A percentile compares a stretch with the other conserved stretches of the same genome.
phyloP scores from a whole-genome alignment of 2,888 invertebrate genomes.

The Auanema freiburgensis region DNA sequence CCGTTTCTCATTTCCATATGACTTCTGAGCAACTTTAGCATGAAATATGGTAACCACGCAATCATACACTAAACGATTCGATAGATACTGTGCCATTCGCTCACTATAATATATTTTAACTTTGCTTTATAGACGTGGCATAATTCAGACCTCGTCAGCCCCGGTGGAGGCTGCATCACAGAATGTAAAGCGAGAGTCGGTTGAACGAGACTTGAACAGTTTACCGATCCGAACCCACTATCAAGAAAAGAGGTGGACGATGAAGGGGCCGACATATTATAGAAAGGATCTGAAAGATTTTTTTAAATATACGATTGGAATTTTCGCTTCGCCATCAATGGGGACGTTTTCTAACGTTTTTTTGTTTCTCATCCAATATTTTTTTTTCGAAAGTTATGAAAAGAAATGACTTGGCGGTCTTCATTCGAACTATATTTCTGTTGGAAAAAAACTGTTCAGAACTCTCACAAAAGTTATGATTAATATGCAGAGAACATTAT shows the following conservation, averaged over 20 bases:
- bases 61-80: constrained; percentile 54
- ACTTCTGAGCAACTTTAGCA: constrained; percentile 99
- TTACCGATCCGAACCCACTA: constrained; percentile 1
- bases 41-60: constrained; percentile 96
- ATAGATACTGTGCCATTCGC: constrained; percentile 91
- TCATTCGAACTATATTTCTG: no score
- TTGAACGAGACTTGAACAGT: background rate
- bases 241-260: constrained; percentile 7
- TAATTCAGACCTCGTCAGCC: constrained; percentile 8
- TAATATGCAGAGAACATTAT: no score
- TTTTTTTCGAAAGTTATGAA: no score
- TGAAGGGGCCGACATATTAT: constrained; percentile 19
- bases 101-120: constrained; percentile 72
- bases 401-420: no score
- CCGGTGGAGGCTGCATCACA: constrained; percentile 7
- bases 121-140: constrained; percentile 1
- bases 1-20: constrained; percentile 98
- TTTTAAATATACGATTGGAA: background rate
- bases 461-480: no score
- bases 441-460: no score
- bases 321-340: no score
- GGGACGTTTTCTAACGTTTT: no score
- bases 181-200: constrained; percentile 6
- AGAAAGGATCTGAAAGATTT: constrained; percentile 15
- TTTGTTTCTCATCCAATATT: no score